Evolutionary conservation across 2,797 vertebrate species (phyloP), one percentile per base, ranked within the genome.

Genomic region (Anableps anableps): DNA sequence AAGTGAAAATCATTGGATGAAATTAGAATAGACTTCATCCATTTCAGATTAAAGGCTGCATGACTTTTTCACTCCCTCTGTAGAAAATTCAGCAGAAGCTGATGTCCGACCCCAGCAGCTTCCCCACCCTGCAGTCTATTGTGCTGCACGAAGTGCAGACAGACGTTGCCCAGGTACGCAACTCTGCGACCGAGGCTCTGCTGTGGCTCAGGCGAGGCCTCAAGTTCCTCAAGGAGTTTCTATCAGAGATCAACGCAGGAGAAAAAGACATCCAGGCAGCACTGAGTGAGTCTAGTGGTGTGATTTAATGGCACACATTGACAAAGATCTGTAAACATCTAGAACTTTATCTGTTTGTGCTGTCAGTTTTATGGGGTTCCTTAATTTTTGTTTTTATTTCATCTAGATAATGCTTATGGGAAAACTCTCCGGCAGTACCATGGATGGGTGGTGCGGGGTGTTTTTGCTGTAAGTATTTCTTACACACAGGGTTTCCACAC

Each of bases 81-180:
- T 73, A 99, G 99, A 99, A 99, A 93, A 97, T 99, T 83, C 96
- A 99, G 76, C 99, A 99, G 96, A 99, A 99, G 93, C 96, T 97
- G 88, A 96, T 97, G 90, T 99, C 97, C 1, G 96, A 97, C 89
- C 96, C 96, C 9, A 95, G 94, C 64, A 95, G 94, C 88, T 99
- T 97, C 87, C 95, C 95, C 77, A 99, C 98, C 0, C 96, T 99
- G 21, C 99, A 99, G 96, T 97, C 97, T 90, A 98, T 99, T 0
- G 97, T 99, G 80, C 94, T 98, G 41, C 96, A 99, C 0, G 99
- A 99, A 91, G 94, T 99, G 76, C 93, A 93, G 17, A 93, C 91
- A 0, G 95, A 96, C 0, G 96, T 97, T 3, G 95, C 97, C 5
- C 97, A 95, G 85, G 96, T 99, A 7, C 96, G 98, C 51, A 99